Evolutionary conservation across 2,888 invertebrate species (phyloP).

Genomic region (Mythimna vitellina): DNA sequence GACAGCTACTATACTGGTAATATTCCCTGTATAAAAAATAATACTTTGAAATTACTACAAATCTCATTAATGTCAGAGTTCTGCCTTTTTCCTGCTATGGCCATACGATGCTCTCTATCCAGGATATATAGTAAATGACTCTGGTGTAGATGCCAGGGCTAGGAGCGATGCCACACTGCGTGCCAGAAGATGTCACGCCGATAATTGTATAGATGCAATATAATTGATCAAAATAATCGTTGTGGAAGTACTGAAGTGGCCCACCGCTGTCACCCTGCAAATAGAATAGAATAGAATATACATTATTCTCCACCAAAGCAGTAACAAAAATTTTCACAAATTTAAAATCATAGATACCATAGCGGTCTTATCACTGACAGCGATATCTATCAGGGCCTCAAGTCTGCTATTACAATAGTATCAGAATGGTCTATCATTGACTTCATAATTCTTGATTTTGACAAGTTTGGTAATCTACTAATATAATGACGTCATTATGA

Average conservation of each 20-base stretch:
- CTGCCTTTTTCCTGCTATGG: slow-evolving; percentile 4
- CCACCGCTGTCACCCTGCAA: slow-evolving; percentile 46
- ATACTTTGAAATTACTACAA: not conserved
- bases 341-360: too few species aligned
- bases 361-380: too few species aligned
- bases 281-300: too few species aligned
- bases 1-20: too few species aligned
- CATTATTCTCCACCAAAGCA: too few species aligned
- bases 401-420: too few species aligned
- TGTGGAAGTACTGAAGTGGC: slow-evolving; percentile 21
- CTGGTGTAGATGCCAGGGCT: slow-evolving; percentile 32
- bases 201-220: slow-evolving; percentile 19
- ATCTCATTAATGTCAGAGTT: not conserved
- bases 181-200: slow-evolving; percentile 45
- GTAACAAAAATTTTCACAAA: too few species aligned
- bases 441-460: too few species aligned
- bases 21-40: not conserved
- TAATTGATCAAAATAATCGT: not conserved
- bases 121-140: slow-evolving; percentile 20
- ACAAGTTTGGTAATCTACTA: too few species aligned
- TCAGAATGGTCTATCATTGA: too few species aligned
- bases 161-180: slow-evolving; percentile 27
- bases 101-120: slow-evolving; percentile 39
- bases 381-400: too few species aligned
- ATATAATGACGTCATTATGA: too few species aligned